phyloP scores from a whole-genome alignment of 1,140 invertebrate genomes.

The Eueides isabella region DNA sequence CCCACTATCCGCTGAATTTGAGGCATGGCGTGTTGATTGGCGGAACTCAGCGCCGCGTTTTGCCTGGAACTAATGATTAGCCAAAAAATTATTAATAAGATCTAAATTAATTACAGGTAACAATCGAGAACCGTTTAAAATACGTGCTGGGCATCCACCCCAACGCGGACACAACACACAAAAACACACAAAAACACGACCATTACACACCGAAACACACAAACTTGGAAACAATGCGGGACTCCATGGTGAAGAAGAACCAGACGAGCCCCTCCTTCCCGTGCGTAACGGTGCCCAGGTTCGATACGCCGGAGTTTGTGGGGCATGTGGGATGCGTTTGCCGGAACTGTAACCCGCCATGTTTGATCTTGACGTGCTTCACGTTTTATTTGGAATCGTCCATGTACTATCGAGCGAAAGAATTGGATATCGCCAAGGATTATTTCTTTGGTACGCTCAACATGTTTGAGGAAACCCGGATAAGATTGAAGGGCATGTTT shows the following conservation, averaged over 20 bases:
- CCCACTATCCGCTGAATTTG: too few relatives aligned
- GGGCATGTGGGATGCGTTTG: constrained; percentile 54
- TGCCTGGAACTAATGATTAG: not conserved
- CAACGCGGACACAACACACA: constrained; percentile 39
- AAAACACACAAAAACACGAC: constrained; percentile 33
- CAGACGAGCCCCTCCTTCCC: constrained; percentile 46
- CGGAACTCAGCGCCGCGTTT: too few relatives aligned
- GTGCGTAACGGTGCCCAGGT: constrained; percentile 40
- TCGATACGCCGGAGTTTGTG: constrained; percentile 52
- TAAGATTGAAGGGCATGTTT: constrained; percentile 44
- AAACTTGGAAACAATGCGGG: constrained; percentile 57
- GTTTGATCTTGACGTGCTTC: constrained; percentile 44
- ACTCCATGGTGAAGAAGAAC: constrained; percentile 44
- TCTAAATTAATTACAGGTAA: constrained; percentile 46
- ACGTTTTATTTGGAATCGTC: constrained; percentile 54
- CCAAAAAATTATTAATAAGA: not conserved
- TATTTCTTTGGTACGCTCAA: constrained; percentile 57
- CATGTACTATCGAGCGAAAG: constrained; percentile 58
- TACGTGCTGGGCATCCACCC: constrained; percentile 56
- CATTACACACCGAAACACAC: constrained; percentile 47
- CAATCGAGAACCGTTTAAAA: constrained; percentile 64
- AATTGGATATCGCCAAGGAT: constrained; percentile 56
- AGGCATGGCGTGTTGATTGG: too few relatives aligned
- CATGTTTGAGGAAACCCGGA: constrained; percentile 46
- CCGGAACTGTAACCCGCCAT: constrained; percentile 49